phyloP scores from a whole-genome alignment of 2,888 invertebrate species.

The Agrilus cyanescens region DNA sequence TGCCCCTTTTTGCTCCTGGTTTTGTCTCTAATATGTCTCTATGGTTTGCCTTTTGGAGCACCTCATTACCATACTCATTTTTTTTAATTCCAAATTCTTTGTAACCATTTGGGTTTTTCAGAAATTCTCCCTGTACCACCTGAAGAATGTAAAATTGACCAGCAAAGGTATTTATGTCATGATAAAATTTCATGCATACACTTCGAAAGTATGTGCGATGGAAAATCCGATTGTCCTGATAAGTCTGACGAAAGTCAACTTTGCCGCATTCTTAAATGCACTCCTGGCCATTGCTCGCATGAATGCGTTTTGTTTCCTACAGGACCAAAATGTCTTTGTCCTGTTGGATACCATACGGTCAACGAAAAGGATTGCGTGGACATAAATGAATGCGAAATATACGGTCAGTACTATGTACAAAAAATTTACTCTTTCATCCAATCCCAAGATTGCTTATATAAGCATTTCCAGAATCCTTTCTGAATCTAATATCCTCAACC shows the following conservation, averaged over 20 bases:
- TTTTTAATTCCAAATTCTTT: no score
- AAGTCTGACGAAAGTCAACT: slow-evolving; percentile 46
- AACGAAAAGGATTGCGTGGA: slow-evolving; percentile 41
- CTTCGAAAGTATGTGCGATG: slow-evolving; percentile 43
- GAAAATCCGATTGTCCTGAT: slow-evolving; percentile 44
- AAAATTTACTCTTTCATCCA: neutral
- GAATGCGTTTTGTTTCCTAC: slow-evolving; percentile 36
- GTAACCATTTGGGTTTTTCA: no score
- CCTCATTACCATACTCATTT: no score
- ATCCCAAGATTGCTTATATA: neutral
- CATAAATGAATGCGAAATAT: slow-evolving; percentile 50
- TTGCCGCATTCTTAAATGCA: slow-evolving; percentile 26
- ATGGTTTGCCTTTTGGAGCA: no score
- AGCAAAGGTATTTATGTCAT: slow-evolving; percentile 41
- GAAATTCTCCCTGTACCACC: slow-evolving; percentile 6
- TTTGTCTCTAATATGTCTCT: no score
- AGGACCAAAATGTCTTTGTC: slow-evolving; percentile 49
- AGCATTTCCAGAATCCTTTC: neutral
- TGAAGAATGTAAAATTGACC: slow-evolving; percentile 37
- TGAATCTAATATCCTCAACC: neutral
- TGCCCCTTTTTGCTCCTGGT: no score
- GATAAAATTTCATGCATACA: slow-evolving; percentile 43
- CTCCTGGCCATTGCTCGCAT: slow-evolving; percentile 34
- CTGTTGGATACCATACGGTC: slow-evolving; percentile 31
- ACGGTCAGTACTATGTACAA: slow-evolving; percentile 32